Conservation (phyloP, 2,113 vertebrate genomes). For the Ptychochromis oligacanthus region DNA sequence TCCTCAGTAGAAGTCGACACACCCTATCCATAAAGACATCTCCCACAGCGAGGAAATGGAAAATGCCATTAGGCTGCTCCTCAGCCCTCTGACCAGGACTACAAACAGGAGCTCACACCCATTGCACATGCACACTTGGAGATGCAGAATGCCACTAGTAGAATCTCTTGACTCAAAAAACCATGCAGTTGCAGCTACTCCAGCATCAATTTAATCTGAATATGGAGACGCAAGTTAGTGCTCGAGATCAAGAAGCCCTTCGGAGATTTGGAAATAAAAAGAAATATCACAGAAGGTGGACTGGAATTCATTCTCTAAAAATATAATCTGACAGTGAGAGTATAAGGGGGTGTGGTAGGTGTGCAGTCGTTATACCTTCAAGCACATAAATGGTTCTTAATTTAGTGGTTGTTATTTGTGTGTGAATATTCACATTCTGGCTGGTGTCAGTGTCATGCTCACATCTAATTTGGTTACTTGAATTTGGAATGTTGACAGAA, state of each 20-base stretch:
- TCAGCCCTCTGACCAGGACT: slow-evolving; percentile 9
- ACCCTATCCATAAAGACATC: slow-evolving; percentile 20
- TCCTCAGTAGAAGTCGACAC: slow-evolving; percentile 3
- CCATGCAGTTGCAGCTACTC: neutral
- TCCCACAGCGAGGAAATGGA: slow-evolving; percentile 19
- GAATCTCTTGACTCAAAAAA: neutral
- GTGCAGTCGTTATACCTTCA: slow-evolving; percentile 2
- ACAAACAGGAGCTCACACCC: neutral
- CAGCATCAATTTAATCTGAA: slow-evolving; percentile 15
- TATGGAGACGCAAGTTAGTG: neutral
- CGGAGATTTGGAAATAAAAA: slow-evolving; percentile 31
- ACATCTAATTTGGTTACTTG: neutral
- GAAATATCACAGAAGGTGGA: slow-evolving; percentile 45
- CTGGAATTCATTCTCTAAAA: slow-evolving; percentile 42
- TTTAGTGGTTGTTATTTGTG: neutral
- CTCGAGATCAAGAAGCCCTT: slow-evolving; percentile 1
- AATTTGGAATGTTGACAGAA: slow-evolving; percentile 26
- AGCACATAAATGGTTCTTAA: slow-evolving; percentile 19
- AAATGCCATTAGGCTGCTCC: slow-evolving; percentile 33
- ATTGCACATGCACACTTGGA: neutral
- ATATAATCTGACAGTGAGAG: slow-evolving; percentile 36
- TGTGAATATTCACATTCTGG: neutral
- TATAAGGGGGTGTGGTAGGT: slow-evolving; percentile 12
- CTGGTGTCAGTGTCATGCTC: neutral
- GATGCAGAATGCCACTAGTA: neutral